These are phyloP conservation scores for Augochlora pura DNA, from an alignment of 1,140 invertebrate species.

Conservation along the genomic window DNA sequence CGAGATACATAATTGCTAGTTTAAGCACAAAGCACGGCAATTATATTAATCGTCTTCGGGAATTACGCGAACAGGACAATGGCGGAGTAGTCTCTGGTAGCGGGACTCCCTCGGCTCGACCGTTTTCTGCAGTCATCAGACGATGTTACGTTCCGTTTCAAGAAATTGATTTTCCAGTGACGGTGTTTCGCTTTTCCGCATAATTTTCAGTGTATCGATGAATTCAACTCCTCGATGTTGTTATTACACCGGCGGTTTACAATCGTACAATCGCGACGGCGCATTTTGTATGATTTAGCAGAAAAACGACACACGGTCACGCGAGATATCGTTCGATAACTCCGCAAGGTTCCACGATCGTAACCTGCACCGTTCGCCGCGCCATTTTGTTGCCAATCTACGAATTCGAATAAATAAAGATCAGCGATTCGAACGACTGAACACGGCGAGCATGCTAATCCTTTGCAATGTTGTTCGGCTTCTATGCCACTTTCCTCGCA, in stretches of 20 bases:
- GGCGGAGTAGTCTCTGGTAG: background rate
- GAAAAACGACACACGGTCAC: slow-evolving; percentile 10
- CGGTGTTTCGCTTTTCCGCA: no score
- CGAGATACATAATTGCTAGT: background rate
- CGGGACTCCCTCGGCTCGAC: no score
- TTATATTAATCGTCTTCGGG: background rate
- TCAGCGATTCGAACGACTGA: no score
- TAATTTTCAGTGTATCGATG: background rate
- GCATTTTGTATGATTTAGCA: slow-evolving; percentile 14
- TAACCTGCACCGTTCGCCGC: background rate
- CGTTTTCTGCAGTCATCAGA: no score
- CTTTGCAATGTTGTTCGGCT: no score
- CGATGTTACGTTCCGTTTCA: no score
- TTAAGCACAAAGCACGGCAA: background rate
- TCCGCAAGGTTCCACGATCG: slow-evolving; percentile 5
- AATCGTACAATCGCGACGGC: background rate
- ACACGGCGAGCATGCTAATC: no score
- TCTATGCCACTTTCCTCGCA: no score
- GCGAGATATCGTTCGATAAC: slow-evolving; percentile 32
- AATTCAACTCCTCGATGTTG: no score
- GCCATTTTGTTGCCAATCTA: background rate
- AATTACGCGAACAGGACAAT: background rate
- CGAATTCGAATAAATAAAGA: no score
- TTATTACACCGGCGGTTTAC: background rate
- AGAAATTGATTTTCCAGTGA: background rate